Percentiles rank a stretch among this genome's conserved stretches.
phyloP scores from a whole-genome alignment of 2,888 invertebrate genomes.

The Lysandra coridon region DNA sequence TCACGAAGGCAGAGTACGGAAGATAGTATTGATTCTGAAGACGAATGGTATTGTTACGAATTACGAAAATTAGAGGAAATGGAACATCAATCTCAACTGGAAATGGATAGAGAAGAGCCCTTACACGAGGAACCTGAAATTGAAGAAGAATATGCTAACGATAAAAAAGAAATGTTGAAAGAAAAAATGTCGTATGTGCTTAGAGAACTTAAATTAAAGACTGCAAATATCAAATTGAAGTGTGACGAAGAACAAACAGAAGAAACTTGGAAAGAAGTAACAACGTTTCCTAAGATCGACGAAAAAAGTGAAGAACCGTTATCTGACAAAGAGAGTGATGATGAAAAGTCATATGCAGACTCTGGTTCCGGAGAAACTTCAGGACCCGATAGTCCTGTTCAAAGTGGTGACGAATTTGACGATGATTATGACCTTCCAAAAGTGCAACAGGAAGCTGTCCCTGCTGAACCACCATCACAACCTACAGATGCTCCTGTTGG shows the following conservation, averaged over 20 bases:
- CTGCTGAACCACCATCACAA: slow-evolving; percentile 60
- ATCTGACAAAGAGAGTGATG: slow-evolving; percentile 60
- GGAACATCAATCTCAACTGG: slow-evolving; percentile 86
- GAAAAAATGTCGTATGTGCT: slow-evolving; percentile 90
- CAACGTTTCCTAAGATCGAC: slow-evolving; percentile 73
- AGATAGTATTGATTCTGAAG: slow-evolving; percentile 95
- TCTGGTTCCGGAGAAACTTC: slow-evolving; percentile 92
- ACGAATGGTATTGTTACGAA: slow-evolving; percentile 96
- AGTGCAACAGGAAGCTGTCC: slow-evolving; percentile 57
- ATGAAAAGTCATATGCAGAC: slow-evolving; percentile 75
- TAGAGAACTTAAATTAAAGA: slow-evolving; percentile 86
- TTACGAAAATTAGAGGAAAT: slow-evolving; percentile 91
- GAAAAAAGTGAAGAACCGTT: slow-evolving; percentile 61
- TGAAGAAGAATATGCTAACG: slow-evolving; percentile 71
- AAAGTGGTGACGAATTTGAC: slow-evolving; percentile 86
- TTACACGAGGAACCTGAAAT: slow-evolving; percentile 82
- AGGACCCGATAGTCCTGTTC: slow-evolving; percentile 91
- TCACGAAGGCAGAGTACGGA: slow-evolving; percentile 94
- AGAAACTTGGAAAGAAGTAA: slow-evolving; percentile 72
- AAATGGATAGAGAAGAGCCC: slow-evolving; percentile 82
- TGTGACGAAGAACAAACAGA: slow-evolving; percentile 63
- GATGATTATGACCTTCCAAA: slow-evolving; percentile 82
- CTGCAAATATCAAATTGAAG: slow-evolving; percentile 71
- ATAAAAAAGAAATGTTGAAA: slow-evolving; percentile 85
- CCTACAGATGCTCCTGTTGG: slow-evolving; percentile 82